Percentiles rank a stretch among this genome's conserved stretches.
These are phyloP conservation scores for Echiichthys vipera DNA, from an alignment of 2,797 vertebrate genomes.

Conservation along the genomic window DNA sequence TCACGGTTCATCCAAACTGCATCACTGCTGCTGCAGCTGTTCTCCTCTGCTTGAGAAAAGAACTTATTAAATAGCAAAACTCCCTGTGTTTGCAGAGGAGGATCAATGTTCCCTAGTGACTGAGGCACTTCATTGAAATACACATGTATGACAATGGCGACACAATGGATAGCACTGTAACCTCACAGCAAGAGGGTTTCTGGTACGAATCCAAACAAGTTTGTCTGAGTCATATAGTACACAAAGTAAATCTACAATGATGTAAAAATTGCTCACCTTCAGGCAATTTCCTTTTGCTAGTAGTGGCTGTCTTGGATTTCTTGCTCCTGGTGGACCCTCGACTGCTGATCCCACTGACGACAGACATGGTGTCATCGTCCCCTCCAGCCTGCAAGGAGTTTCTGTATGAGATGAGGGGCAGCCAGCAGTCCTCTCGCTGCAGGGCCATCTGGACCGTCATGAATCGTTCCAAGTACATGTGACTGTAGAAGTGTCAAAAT, in stretches of 20 bases:
- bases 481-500: slow-evolving; percentile 80
- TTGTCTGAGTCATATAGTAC: no score
- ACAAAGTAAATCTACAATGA: background rate
- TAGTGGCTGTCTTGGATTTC: slow-evolving; percentile 92
- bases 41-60: slow-evolving; percentile 85
- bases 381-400: slow-evolving; percentile 95
- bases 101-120: background rate
- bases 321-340: slow-evolving; percentile 94
- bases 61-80: background rate
- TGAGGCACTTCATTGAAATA: background rate
- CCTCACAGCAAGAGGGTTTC: no score
- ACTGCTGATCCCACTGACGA: slow-evolving; percentile 96
- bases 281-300: slow-evolving; percentile 92
- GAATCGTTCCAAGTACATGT: slow-evolving; percentile 98
- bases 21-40: slow-evolving; percentile 90
- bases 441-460: slow-evolving; percentile 99
- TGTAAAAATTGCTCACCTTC: slow-evolving; percentile 85
- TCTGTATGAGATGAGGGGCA: slow-evolving; percentile 97
- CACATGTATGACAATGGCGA: background rate
- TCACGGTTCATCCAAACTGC: slow-evolving; percentile 87
- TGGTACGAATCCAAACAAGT: no score
- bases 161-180: no score
- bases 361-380: slow-evolving; percentile 97
- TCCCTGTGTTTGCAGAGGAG: background rate
- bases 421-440: slow-evolving; percentile 98